Percentiles rank a stretch among this genome's conserved stretches.
These are phyloP conservation scores for Neocrepidodera transversa DNA, from an alignment of 2,888 invertebrate genomes.

Conservation along the genomic window DNA sequence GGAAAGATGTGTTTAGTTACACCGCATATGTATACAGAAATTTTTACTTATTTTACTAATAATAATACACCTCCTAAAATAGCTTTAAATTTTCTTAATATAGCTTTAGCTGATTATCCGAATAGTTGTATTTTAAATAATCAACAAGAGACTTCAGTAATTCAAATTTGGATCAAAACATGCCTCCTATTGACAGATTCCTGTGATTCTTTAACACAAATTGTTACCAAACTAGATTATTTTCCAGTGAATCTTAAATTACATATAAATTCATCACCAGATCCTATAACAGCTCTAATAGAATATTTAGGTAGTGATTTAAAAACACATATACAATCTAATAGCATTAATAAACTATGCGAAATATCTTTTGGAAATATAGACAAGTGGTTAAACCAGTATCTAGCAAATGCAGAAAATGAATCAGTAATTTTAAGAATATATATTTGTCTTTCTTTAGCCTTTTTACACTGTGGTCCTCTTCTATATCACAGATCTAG, in stretches of 20 bases:
- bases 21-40: conserved; percentile 42
- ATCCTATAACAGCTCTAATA: conserved; percentile 52
- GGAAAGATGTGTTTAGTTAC: conserved; percentile 49
- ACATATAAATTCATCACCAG: conserved; percentile 36
- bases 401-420: conserved; percentile 48
- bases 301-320: conserved; percentile 47
- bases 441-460: conserved; percentile 51
- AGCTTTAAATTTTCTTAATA: conserved; percentile 47
- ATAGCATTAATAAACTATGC: conserved; percentile 46
- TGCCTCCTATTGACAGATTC: conserved; percentile 49
- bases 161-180: conserved; percentile 55
- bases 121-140: conserved; percentile 43
- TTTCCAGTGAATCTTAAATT: conserved; percentile 43
- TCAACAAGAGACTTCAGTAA: conserved; percentile 48
- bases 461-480: conserved; percentile 52
- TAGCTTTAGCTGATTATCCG: conserved; percentile 47
- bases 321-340: conserved; percentile 36
- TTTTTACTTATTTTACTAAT: conserved; percentile 47
- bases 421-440: conserved; percentile 51
- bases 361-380: conserved; percentile 53
- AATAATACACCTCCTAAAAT: conserved; percentile 49
- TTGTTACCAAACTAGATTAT: conserved; percentile 49
- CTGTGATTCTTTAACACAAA: conserved; percentile 45
- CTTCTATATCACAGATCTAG: conserved; percentile 54
- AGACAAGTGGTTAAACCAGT: conserved; percentile 48